Conservation (phyloP, 1,140 invertebrate species). For the Lasioglossum albipes region DNA sequence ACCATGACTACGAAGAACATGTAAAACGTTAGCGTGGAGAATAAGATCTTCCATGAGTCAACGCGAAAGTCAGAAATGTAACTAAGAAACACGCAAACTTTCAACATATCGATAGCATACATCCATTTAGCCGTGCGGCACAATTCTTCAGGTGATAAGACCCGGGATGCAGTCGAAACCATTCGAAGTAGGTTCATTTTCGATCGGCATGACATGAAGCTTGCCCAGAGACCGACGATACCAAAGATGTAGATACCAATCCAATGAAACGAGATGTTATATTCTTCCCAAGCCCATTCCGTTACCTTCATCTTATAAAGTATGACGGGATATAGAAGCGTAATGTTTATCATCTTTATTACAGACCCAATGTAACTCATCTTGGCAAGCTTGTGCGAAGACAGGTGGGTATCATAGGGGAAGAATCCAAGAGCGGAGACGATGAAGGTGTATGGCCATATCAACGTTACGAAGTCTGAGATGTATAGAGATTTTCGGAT, state of each 20-base stretch:
- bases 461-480: conserved; percentile 48
- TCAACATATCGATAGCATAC: conserved; percentile 64
- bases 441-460: conserved; percentile 39
- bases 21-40: conserved; percentile 41
- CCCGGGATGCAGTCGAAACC: conserved; percentile 48
- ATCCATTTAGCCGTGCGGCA: conserved; percentile 50
- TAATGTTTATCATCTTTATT: conserved; percentile 20
- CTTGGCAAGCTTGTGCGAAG: conserved; percentile 30
- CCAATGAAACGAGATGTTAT: conserved; percentile 17
- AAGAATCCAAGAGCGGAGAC: conserved; percentile 52
- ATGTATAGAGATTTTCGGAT: conserved; percentile 35
- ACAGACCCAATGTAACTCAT: conserved; percentile 39
- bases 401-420: conserved; percentile 46
- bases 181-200: conserved; percentile 54
- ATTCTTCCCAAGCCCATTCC: accelerated
- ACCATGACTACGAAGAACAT: conserved; percentile 53
- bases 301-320: conserved; percentile 53
- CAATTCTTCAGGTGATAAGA: conserved; percentile 52
- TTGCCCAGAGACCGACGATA: conserved; percentile 13
- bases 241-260: conserved; percentile 61
- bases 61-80: conserved; percentile 13
- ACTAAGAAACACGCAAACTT: background rate
- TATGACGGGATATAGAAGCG: background rate
- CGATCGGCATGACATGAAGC: conserved; percentile 41
- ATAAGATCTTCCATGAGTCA: background rate